Conservation (phyloP, 2,797 vertebrate species). For the Amblyraja radiata region DNA sequence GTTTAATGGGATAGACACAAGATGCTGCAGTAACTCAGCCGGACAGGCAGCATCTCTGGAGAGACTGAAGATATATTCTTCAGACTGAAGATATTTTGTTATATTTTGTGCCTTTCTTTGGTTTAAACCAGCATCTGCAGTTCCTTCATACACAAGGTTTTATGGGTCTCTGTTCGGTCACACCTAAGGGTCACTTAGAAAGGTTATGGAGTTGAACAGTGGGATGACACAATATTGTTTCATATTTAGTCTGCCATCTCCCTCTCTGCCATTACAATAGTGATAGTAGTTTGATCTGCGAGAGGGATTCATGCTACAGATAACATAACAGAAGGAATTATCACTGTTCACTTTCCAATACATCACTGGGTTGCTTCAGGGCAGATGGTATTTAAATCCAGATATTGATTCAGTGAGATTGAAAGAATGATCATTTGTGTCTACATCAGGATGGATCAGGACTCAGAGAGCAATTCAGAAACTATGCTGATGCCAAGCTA, state of each 20-base stretch:
- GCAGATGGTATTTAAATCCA: neutral
- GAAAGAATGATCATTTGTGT: too few species aligned
- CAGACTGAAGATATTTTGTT: too few species aligned
- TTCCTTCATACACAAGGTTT: too few species aligned
- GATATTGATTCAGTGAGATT: too few species aligned
- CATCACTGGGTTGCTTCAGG: neutral
- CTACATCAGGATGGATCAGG: neutral
- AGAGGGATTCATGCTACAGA: neutral
- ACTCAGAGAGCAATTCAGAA: neutral
- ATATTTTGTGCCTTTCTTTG: too few species aligned
- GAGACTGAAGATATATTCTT: too few species aligned
- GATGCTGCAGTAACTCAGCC: too few species aligned
- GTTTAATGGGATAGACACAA: too few species aligned
- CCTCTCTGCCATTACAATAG: neutral
- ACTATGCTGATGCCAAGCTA: too few species aligned
- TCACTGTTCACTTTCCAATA: neutral
- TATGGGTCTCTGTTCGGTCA: too few species aligned
- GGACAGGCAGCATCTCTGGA: too few species aligned
- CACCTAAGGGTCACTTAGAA: neutral
- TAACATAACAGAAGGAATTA: neutral
- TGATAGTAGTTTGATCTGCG: neutral
- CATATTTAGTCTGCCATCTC: neutral
- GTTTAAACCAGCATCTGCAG: too few species aligned
- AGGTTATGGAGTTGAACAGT: neutral
- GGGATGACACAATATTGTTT: neutral